Percentiles rank a stretch among this genome's conserved stretches.
phyloP scores from a whole-genome alignment of 2,888 invertebrate genomes.

The Leucophenga montana region DNA sequence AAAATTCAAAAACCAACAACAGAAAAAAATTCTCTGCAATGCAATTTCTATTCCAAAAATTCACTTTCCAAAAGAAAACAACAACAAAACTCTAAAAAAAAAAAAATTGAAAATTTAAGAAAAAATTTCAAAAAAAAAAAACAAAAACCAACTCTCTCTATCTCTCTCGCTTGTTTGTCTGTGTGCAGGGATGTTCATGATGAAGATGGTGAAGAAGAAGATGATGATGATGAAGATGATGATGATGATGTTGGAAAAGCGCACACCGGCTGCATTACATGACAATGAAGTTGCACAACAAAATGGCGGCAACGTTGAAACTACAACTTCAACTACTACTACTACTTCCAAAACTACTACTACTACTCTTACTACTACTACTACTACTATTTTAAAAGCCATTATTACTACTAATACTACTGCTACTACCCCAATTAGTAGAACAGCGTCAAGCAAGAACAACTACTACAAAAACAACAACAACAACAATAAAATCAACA shows the following conservation, averaged over 20 bases:
- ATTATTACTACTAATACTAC: slow-evolving; percentile 43
- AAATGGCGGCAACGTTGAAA: slow-evolving; percentile 2
- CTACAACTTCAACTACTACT: slow-evolving; percentile 37
- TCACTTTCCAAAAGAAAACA: slow-evolving; percentile 15
- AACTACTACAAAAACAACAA: background rate
- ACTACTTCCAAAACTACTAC: slow-evolving; percentile 37
- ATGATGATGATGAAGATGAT: slow-evolving; percentile 33
- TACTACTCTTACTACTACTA: slow-evolving; percentile 39
- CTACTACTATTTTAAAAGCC: slow-evolving; percentile 32
- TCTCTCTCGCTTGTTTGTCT: slow-evolving; percentile 76
- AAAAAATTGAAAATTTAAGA: slow-evolving; percentile 42
- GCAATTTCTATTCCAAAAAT: slow-evolving; percentile 18
- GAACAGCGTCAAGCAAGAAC: slow-evolving; percentile 19
- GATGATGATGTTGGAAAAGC: slow-evolving; percentile 7
- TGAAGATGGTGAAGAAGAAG: slow-evolving; percentile 28
- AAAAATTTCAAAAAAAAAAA: slow-evolving; percentile 41
- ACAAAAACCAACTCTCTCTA: slow-evolving; percentile 64
- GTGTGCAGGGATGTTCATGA: slow-evolving; percentile 74
- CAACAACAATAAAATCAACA: background rate
- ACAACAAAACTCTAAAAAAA: slow-evolving; percentile 17
- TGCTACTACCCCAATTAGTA: slow-evolving; percentile 52
- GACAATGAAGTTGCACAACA: slow-evolving; percentile 1
- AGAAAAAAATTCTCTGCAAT: slow-evolving; percentile 35
- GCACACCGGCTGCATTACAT: background rate
- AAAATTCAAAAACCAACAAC: slow-evolving; percentile 43